A percentile compares a stretch with the other conserved stretches of the same genome.
Evolutionary conservation across 2,888 invertebrate species (phyloP).

Genomic region (Corbicula japonica): DNA sequence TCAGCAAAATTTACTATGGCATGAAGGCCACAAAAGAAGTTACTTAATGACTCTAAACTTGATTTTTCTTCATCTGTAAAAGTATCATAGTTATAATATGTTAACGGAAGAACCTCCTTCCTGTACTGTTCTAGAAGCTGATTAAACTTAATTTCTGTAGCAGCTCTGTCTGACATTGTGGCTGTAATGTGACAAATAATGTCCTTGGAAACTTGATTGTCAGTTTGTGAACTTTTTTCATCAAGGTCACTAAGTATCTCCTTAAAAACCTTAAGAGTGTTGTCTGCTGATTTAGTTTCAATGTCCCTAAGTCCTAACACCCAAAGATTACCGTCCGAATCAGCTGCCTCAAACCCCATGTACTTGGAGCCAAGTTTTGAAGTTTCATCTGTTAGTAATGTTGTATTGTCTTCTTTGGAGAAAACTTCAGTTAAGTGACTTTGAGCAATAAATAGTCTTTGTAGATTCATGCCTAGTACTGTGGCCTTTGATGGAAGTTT

Average conservation of each 20-base stretch:
- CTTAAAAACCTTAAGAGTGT: constrained; percentile 45
- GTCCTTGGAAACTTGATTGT: constrained; percentile 38
- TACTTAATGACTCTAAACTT: constrained; percentile 17
- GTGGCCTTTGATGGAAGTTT: constrained; percentile 3
- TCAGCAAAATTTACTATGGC: constrained; percentile 46
- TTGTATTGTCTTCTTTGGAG: constrained; percentile 13
- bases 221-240: background rate
- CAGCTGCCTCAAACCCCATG: constrained; percentile 41
- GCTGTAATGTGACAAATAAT: constrained; percentile 44
- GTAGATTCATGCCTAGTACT: constrained; percentile 20
- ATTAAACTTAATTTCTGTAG: constrained; percentile 45
- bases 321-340: constrained; percentile 36
- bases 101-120: constrained; percentile 38
- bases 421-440: constrained; percentile 19
- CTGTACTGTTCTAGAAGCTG: constrained; percentile 23
- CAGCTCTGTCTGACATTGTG: constrained; percentile 50
- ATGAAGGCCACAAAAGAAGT: constrained; percentile 49
- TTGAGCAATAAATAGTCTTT: constrained; percentile 22
- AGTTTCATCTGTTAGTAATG: constrained; percentile 39
- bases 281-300: constrained; percentile 38
- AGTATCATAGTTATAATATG: constrained; percentile 18
- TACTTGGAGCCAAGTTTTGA: constrained; percentile 35
- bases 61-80: constrained; percentile 32
- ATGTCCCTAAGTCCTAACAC: constrained; percentile 47
- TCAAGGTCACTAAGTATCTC: constrained; percentile 41